Base-by-base conservation (phyloP, 2,113 vertebrate genomes). In the Euleptes europaea region DNA sequence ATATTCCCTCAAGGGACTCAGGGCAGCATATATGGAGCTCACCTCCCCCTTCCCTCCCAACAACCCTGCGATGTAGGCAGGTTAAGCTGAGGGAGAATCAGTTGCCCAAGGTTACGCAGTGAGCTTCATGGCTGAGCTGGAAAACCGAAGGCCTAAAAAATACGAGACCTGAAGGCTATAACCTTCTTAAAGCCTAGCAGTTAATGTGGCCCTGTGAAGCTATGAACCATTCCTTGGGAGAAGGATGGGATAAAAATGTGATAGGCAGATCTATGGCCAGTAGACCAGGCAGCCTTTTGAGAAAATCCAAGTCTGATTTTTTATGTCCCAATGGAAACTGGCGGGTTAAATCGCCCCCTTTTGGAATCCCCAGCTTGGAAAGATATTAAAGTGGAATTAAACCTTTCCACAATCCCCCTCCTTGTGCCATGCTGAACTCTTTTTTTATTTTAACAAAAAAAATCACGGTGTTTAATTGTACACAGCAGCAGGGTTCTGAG, bases 381-480 rank as follows among this genome's bases (percentile, higher is more conserved):
- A 97, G 97, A 97, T 97, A 98, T 98, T 98, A 98, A 98, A 98
- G 97, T 97, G 96, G 97, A 97, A 98, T 98, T 98, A 98, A 94
- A 92, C 85, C 90, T 91, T 88, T 91, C 90, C 89, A 92, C 93
- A 93, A 92, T 94, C 90, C 95, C 88, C 95, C 96, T 96, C 96
- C 57, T 97, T 97, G 94, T 95, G 92, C 94, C 95, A 95, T 94
- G 95, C 90, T 88, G 94, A 88, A 95, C 92, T 94, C 95, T 95
- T 93, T 95, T 94, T 91, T n/a, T n/a, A n/a, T n/a, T 94, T 93
- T 28, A 19, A 21, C 21, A 19, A 19, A 57, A 35, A 60, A 33
- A 65, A 66, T 88, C 86, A 94, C 94, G 95, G 96, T 97, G 96
- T 97, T 98, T 97, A 97, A 98, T 98, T 98, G 98, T 97, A 96